Evolutionary conservation across 2,113 vertebrate species (phyloP).

Genomic region (Chaenocephalus aceratus): DNA sequence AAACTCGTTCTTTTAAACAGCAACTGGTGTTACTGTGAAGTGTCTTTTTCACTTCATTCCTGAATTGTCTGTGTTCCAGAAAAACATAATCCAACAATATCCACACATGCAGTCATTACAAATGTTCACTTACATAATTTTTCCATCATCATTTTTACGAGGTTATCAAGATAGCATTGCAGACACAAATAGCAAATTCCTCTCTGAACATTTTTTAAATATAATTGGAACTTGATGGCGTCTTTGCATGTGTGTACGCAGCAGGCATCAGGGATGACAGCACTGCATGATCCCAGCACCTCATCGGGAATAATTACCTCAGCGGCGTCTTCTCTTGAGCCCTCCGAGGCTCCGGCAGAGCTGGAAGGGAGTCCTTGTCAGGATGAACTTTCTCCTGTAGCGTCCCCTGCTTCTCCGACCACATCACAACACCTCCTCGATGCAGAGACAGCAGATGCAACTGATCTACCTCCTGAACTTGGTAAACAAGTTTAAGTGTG

Average conservation of each 20-base stretch:
- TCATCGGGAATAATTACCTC: conserved; percentile 45
- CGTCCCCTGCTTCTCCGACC: conserved; percentile 21
- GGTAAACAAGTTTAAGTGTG: conserved; percentile 43
- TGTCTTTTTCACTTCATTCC: not conserved
- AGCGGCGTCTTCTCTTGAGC: conserved; percentile 33
- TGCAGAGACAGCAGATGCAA: conserved; percentile 49
- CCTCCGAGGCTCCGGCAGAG: conserved; percentile 21
- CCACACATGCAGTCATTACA: not conserved
- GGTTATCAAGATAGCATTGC: not conserved
- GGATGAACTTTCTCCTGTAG: conserved; percentile 35
- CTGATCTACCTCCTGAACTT: conserved; percentile 66
- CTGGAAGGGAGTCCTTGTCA: conserved; percentile 43
- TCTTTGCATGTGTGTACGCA: conserved; percentile 8
- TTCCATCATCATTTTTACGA: not conserved
- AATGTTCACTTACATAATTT: not conserved
- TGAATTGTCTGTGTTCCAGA: not conserved
- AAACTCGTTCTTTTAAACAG: not conserved
- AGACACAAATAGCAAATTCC: not conserved
- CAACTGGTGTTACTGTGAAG: not conserved
- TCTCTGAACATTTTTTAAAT: not conserved
- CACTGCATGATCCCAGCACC: conserved; percentile 38
- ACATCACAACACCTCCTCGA: conserved; percentile 15
- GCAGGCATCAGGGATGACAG: conserved; percentile 38
- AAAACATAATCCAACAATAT: not conserved
- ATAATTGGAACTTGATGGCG: not conserved